A percentile compares a stretch with the other conserved stretches of the same genome.
phyloP scores from a whole-genome alignment of 2,113 vertebrate genomes.

The Pagrus major region DNA sequence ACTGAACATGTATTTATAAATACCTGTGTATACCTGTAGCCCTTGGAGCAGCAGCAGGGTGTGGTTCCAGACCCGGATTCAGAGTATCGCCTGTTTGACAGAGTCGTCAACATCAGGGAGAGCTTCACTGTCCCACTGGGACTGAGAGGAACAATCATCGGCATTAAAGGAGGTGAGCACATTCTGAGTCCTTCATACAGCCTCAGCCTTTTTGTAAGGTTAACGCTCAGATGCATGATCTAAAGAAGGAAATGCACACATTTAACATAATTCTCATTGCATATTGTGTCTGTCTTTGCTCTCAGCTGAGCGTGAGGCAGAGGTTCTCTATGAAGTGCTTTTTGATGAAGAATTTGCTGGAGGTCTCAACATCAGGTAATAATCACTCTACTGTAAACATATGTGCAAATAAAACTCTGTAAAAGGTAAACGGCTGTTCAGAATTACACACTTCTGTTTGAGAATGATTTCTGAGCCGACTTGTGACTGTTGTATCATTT shows the following conservation, averaged over 20 bases:
- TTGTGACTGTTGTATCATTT: neutral
- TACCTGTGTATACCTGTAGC: conserved; percentile 76
- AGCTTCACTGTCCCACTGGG: conserved; percentile 95
- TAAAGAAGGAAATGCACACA: neutral
- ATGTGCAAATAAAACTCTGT: neutral
- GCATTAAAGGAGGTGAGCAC: conserved; percentile 95
- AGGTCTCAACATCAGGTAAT: conserved; percentile 96
- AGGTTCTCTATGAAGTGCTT: conserved; percentile 96
- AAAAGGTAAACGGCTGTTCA: neutral
- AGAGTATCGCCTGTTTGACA: conserved; percentile 94
- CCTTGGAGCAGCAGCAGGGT: conserved; percentile 94
- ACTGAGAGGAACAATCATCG: conserved; percentile 93
- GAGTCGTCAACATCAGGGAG: conserved; percentile 96
- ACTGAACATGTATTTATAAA: neutral
- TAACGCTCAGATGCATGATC: fast-evolving
- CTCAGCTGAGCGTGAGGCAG: conserved; percentile 92
- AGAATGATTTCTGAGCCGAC: neutral
- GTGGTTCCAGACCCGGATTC: conserved; percentile 92
- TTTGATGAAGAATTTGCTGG: conserved; percentile 98
- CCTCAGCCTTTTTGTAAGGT: neutral
- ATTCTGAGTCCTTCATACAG: neutral
- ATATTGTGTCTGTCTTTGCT: neutral
- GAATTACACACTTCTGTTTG: neutral
- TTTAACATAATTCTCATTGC: neutral
- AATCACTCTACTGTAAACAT: conserved; percentile 3